phyloP scores from a whole-genome alignment of 2,113 vertebrate species.

The Nerophis lumbriciformis region DNA sequence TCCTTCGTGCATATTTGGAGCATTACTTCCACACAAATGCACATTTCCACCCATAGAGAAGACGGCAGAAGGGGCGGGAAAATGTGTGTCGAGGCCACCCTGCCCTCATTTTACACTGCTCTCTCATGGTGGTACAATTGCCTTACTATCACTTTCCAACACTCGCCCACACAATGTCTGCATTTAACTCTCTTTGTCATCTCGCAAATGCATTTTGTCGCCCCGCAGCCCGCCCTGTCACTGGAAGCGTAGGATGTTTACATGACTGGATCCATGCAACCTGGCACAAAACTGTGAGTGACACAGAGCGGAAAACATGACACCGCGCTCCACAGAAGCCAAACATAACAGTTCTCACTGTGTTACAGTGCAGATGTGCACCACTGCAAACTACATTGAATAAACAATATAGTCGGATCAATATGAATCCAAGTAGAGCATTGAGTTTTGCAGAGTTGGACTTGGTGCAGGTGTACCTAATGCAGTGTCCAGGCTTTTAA shows the following conservation, averaged over 20 bases:
- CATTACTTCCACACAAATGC: constrained; percentile 41
- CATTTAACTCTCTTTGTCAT: background rate
- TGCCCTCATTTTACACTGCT: constrained; percentile 13
- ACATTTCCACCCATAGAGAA: constrained; percentile 20
- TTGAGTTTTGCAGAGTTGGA: background rate
- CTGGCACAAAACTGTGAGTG: constrained; percentile 65
- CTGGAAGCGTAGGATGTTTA: constrained; percentile 54
- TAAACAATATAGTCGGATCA: too few species aligned
- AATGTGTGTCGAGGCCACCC: constrained; percentile 37
- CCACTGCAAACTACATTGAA: too few species aligned
- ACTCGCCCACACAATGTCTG: background rate
- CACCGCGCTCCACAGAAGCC: background rate
- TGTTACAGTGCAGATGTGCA: too few species aligned
- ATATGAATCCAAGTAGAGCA: background rate
- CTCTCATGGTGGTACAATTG: background rate
- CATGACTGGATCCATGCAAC: constrained; percentile 63
- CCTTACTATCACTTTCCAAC: background rate
- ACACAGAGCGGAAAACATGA: background rate
- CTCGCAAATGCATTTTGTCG: constrained; percentile 38
- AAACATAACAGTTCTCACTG: too few species aligned
- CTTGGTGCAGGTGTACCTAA: background rate
- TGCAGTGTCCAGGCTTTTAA: background rate
- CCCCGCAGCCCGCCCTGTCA: constrained; percentile 38
- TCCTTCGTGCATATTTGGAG: constrained; percentile 14
- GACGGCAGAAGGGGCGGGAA: constrained; percentile 41